Percentiles rank a stretch among this genome's conserved stretches.
Conservation (phyloP, 2,888 invertebrate genomes). For the Hirtodrosophila confusa region DNA sequence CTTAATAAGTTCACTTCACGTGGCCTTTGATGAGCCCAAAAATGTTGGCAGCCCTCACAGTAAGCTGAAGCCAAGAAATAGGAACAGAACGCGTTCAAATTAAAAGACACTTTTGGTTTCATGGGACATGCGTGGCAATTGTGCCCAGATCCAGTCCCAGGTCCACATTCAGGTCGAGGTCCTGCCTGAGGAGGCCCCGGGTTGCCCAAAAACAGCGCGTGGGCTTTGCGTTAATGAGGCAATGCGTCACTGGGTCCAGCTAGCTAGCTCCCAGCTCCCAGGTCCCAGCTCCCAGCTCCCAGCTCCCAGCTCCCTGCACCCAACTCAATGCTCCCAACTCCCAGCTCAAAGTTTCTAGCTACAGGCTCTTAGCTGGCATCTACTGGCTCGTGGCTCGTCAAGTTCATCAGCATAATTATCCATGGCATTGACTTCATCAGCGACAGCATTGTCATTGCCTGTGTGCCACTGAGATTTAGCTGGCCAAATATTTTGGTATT, state of each 20-base stretch:
- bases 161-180: not conserved
- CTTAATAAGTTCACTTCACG: slow-evolving; percentile 64
- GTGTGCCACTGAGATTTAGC: slow-evolving; percentile 44
- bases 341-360: no score
- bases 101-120: slow-evolving; percentile 72
- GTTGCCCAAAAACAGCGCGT: slow-evolving; percentile 57
- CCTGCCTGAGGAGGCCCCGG: not conserved
- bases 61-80: slow-evolving; percentile 3
- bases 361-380: slow-evolving; percentile 13
- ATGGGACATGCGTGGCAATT: slow-evolving; percentile 73
- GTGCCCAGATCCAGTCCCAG: slow-evolving; percentile 22
- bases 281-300: no score
- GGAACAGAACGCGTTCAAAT: slow-evolving; percentile 52
- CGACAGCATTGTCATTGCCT: slow-evolving; percentile 57
- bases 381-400: slow-evolving; percentile 45
- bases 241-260: slow-evolving; percentile 71
- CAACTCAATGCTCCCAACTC: no score
- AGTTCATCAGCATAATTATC: slow-evolving; percentile 78
- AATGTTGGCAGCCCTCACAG: not conserved
- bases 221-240: slow-evolving; percentile 75
- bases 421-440: slow-evolving; percentile 79
- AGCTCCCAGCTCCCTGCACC: not conserved
- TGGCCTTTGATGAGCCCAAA: slow-evolving; percentile 65
- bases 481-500: slow-evolving; percentile 39
- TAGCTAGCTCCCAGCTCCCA: not conserved